Evolutionary conservation across 2,888 invertebrate species (phyloP).

Genomic region (Drosophila parthenogenetica): DNA sequence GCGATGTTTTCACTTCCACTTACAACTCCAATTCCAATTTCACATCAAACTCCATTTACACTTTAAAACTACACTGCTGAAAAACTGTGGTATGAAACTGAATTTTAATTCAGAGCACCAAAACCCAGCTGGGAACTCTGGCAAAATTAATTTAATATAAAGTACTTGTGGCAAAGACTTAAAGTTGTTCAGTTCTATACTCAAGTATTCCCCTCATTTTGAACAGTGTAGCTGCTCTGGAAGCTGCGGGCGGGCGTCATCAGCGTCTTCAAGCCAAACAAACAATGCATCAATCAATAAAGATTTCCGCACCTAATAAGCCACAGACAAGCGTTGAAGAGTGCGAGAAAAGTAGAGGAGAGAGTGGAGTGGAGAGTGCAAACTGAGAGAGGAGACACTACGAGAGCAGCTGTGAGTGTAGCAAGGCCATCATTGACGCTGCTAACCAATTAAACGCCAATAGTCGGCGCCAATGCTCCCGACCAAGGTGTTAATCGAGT

Average conservation of each 20-base stretch:
- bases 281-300: conserved; percentile 81
- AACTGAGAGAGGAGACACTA: background rate
- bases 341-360: background rate
- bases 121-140: no score
- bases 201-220: no score
- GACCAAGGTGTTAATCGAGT: conserved; percentile 74
- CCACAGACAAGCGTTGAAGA: conserved; percentile 57
- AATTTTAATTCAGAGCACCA: no score
- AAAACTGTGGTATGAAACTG: no score
- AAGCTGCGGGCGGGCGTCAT: conserved; percentile 63
- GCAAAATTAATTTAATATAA: no score
- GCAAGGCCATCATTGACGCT: conserved; percentile 69
- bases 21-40: conserved; percentile 2
- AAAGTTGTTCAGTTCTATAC: no score
- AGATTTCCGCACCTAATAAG: conserved; percentile 82
- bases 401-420: conserved; percentile 14
- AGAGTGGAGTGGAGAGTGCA: background rate
- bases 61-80: background rate
- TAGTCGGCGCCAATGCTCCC: conserved; percentile 52
- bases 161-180: no score
- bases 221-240: background rate
- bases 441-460: conserved; percentile 74
- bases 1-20: conserved; percentile 19
- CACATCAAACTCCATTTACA: background rate
- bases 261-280: conserved; percentile 61